Evolutionary conservation across 2,797 vertebrate genomes (phyloP), one percentile per base, ranked within the genome.

Genomic region (Nyctalus aviator): DNA sequence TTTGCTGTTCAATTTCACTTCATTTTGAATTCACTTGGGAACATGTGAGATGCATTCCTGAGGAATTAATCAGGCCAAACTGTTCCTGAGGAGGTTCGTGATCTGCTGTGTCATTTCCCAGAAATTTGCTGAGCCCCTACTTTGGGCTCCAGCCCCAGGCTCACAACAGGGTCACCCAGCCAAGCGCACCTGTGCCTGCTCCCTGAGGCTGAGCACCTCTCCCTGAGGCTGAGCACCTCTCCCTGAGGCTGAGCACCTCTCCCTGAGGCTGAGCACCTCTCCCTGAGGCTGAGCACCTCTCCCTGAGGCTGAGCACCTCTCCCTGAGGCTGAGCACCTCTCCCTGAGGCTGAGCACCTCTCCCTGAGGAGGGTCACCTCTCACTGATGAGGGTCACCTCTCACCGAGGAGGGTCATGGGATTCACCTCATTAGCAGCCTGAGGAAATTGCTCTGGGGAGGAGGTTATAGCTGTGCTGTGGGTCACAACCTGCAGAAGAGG

Each of bases 121-220:
- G 37, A 53, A 13, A 3, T 13, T 27, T 14, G 44, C 17, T 14
- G 27, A 32, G 15, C 5, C 32, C 55, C 46, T 57, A 0, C 1
- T 18, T 2, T 6, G 25, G 41, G 32, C 18, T n/a, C 20, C 76
- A 76, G 20, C 30, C 64, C 3, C 0, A 0, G 5, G 37, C 14
- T 32, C 8, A 23, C 30, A 0, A 4, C 15, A 35, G 57, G 48
- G 9, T n/a, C 30, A 32, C 15, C 7, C 9, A 37, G 23, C 32
- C 3, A 6, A 17, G 21, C 18, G 5, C 7, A 46, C 15, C 15
- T n/a, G 62, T 11, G 8, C 8, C 50, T 72, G 77, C 41, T 90
- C 37, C 8, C 15, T 10, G 72, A 75, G 15, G 44, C 27, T 18
- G 44, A 12, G 13, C 48, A 48, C 46, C 12, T 50, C 50, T 53